phyloP scores from a whole-genome alignment of 2,888 invertebrate species.

The Agelastica alni region DNA sequence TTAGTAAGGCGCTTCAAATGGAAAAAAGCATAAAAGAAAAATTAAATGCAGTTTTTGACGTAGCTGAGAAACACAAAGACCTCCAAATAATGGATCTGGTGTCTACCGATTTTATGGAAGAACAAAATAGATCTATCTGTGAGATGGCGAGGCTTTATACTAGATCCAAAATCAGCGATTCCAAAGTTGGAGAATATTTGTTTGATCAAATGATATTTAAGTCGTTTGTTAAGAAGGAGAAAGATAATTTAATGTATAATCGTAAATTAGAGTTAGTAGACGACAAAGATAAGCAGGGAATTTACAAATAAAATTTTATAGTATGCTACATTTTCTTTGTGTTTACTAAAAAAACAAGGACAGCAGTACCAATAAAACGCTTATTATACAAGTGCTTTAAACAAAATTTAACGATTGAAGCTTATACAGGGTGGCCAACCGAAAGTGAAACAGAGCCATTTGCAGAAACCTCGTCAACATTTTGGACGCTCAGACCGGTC shows the following conservation, averaged over 20 bases:
- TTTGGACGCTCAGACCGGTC: too few relatives aligned
- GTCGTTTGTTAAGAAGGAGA: conserved; percentile 40
- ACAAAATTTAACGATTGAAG: too few relatives aligned
- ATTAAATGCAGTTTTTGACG: conserved; percentile 52
- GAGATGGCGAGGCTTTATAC: conserved; percentile 45
- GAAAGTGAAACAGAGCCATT: too few relatives aligned
- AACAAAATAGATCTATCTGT: conserved; percentile 57
- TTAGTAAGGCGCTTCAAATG: conserved; percentile 51
- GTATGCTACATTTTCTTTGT: not conserved
- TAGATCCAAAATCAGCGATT: conserved; percentile 43
- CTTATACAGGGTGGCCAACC: too few relatives aligned
- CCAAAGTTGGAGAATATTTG: conserved; percentile 44
- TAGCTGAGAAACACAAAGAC: conserved; percentile 59
- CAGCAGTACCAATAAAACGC: too few relatives aligned
- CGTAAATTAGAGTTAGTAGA: conserved; percentile 23
- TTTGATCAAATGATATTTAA: conserved; percentile 51
- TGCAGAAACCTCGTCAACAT: too few relatives aligned
- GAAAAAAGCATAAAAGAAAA: conserved; percentile 53
- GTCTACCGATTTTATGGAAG: conserved; percentile 60
- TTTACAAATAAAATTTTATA: conserved; percentile 36
- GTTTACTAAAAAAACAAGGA: too few relatives aligned
- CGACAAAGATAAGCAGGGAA: conserved; percentile 11
- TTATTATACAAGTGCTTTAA: too few relatives aligned
- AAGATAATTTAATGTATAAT: conserved; percentile 40
- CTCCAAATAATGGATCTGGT: conserved; percentile 60